These are phyloP conservation scores for Urocitellus parryii DNA, from an alignment of 2,113 vertebrate species.

Conservation along the genomic window DNA sequence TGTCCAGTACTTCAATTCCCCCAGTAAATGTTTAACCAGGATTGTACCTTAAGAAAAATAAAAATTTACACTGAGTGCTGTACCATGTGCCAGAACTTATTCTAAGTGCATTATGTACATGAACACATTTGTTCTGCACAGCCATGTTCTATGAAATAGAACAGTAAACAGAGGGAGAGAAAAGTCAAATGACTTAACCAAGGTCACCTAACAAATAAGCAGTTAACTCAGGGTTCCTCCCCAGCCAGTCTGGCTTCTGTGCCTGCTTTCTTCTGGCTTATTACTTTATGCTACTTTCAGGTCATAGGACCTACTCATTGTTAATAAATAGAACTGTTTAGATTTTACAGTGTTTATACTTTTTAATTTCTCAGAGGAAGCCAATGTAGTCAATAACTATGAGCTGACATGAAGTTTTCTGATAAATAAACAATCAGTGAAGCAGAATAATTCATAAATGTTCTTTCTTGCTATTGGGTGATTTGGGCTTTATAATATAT, in stretches of 20 bases:
- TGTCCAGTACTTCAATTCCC: not conserved
- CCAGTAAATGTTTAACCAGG: constrained; percentile 48
- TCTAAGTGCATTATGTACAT: not conserved
- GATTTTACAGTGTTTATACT: not conserved
- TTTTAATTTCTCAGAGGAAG: constrained; percentile 43
- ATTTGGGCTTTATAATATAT: constrained; percentile 55
- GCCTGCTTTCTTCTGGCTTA: too few species aligned
- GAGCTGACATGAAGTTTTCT: not conserved
- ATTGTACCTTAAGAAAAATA: not conserved
- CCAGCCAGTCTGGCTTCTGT: not conserved
- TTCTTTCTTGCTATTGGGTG: constrained; percentile 4
- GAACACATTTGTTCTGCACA: not conserved
- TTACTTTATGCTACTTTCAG: not conserved
- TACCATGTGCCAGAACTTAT: not conserved
- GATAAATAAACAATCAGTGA: constrained; percentile 28
- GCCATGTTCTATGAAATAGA: not conserved
- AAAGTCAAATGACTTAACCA: not conserved
- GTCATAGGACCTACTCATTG: not conserved
- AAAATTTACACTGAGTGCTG: not conserved
- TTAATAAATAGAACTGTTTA: not conserved
- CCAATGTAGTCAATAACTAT: not conserved
- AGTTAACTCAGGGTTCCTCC: not conserved
- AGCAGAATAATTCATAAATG: constrained; percentile 32
- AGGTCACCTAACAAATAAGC: not conserved
- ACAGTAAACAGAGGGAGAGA: not conserved